Percentiles rank a stretch among this genome's conserved stretches.
Evolutionary conservation across 2,888 invertebrate genomes (phyloP).

Genomic region (Allacma fusca): DNA sequence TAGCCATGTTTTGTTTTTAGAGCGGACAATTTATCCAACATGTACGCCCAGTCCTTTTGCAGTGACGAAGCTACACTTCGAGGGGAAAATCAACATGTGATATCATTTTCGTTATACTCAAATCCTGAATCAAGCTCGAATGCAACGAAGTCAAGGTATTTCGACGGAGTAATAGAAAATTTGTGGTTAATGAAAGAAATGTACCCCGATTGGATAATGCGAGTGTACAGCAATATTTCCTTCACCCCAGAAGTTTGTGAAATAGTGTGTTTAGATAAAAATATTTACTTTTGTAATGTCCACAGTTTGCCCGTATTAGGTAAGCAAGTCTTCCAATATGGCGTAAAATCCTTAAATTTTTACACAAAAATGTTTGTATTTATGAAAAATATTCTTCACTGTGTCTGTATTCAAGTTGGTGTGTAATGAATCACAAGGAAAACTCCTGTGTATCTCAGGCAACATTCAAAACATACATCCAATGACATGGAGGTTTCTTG

Average conservation of each 20-base stretch:
- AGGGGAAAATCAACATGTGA: neutral
- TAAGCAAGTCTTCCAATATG: neutral
- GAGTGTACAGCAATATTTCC: neutral
- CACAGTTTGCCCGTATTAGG: neutral
- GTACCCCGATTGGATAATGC: conserved; percentile 7
- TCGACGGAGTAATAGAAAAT: neutral
- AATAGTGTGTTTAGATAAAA: neutral
- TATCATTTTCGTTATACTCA: neutral
- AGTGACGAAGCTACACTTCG: neutral
- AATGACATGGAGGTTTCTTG: conserved; percentile 35
- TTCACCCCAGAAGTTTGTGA: conserved; percentile 1
- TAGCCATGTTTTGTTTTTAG: too few species aligned
- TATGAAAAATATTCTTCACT: too few species aligned
- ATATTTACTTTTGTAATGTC: neutral
- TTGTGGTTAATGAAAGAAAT: neutral
- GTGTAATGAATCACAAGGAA: too few species aligned
- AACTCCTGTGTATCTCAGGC: neutral
- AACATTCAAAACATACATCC: neutral
- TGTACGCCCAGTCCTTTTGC: neutral
- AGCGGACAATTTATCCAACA: neutral
- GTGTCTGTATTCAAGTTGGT: too few species aligned
- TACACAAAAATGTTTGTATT: neutral
- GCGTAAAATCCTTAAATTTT: neutral
- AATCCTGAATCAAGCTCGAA: neutral
- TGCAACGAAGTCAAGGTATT: neutral